Evolutionary conservation across 1,140 invertebrate genomes (phyloP).

Genomic region (Halyomorpha halys): DNA sequence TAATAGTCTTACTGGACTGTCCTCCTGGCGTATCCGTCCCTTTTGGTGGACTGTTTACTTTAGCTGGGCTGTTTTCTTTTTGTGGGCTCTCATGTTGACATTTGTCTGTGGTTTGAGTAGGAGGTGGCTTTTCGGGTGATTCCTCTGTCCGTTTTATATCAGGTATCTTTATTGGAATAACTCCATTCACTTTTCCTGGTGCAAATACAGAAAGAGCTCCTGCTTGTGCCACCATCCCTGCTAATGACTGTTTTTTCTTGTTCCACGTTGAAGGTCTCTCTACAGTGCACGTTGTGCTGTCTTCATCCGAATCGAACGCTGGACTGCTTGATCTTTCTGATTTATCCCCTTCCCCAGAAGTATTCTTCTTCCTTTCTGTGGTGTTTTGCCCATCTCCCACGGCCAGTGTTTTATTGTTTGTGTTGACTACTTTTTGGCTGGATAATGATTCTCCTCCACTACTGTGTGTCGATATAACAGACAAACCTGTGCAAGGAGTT

Average conservation of each 20-base stretch:
- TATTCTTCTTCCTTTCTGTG: slow-evolving; percentile 26
- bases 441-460: slow-evolving; percentile 44
- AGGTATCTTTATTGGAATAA: slow-evolving; percentile 21
- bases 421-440: slow-evolving; percentile 43
- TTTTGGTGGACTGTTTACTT: slow-evolving; percentile 32
- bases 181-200: slow-evolving; percentile 34
- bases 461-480: slow-evolving; percentile 27
- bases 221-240: slow-evolving; percentile 50
- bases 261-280: slow-evolving; percentile 29
- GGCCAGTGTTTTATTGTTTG: slow-evolving; percentile 38
- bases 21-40: slow-evolving; percentile 44
- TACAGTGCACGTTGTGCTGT: slow-evolving; percentile 44
- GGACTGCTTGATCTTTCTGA: slow-evolving; percentile 89
- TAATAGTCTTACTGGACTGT: slow-evolving; percentile 32
- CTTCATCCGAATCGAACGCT: slow-evolving; percentile 91
- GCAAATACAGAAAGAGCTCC: slow-evolving; percentile 42
- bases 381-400: slow-evolving; percentile 23
- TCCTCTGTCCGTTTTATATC: slow-evolving; percentile 34
- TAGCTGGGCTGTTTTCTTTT: slow-evolving; percentile 28
- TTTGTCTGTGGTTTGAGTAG: background rate
- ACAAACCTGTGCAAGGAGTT: slow-evolving; percentile 27
- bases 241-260: slow-evolving; percentile 35
- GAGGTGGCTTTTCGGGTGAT: slow-evolving; percentile 38
- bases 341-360: slow-evolving; percentile 43
- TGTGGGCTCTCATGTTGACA: background rate